phyloP scores from a whole-genome alignment of 2,113 vertebrate genomes.

The Solenodon paradoxus region DNA sequence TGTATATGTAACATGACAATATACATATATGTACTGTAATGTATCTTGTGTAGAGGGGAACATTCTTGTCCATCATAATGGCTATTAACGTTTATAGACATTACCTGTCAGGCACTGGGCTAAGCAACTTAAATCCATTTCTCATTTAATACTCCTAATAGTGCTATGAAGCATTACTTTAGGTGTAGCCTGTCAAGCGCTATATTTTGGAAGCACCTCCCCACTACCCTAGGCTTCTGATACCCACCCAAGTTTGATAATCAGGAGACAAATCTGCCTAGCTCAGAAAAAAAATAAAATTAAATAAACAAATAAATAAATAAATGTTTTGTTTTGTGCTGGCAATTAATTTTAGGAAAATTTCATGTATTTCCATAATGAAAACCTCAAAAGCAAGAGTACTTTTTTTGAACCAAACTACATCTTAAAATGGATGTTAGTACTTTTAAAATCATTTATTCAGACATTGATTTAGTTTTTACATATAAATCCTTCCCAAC shows the following conservation, averaged over 20 bases:
- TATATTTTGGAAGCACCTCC: not conserved
- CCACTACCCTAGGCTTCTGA: not conserved
- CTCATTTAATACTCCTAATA: not conserved
- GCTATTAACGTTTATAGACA: not conserved
- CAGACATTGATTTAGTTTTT: conserved; percentile 59
- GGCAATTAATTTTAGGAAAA: conserved; percentile 16
- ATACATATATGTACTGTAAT: not conserved
- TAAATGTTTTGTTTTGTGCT: not conserved
- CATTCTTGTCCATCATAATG: not conserved
- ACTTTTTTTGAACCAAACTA: conserved; percentile 11
- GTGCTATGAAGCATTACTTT: not conserved
- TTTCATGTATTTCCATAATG: not conserved
- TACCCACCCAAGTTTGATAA: not conserved
- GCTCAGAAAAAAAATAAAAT: not conserved
- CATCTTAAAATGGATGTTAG: conserved; percentile 38
- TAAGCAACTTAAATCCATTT: not conserved
- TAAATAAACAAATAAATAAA: no score
- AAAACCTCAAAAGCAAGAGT: conserved; percentile 11
- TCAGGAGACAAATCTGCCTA: not conserved
- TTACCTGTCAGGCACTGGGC: not conserved
- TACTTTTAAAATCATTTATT: conserved; percentile 46
- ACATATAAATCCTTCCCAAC: conserved; percentile 57
- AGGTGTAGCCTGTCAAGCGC: not conserved
- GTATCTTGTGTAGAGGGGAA: not conserved
- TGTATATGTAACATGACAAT: not conserved